Evolutionary conservation across 1,140 invertebrate species (phyloP).

Genomic region (Olivierus martensii): DNA sequence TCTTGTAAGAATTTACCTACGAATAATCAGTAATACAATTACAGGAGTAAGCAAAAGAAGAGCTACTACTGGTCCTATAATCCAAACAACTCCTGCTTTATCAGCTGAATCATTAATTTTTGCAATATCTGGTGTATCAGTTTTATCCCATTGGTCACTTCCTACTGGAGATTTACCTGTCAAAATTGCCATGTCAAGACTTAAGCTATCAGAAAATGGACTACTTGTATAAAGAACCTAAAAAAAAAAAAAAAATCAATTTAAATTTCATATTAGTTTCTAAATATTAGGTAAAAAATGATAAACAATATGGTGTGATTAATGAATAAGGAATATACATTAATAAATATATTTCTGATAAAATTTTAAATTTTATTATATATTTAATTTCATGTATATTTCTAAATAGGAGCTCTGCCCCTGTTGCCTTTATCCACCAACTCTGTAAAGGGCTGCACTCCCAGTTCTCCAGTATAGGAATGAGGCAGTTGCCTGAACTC

Average conservation of each 20-base stretch:
- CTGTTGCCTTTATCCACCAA: no score
- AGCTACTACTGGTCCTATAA: conserved; percentile 56
- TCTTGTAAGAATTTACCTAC: background rate
- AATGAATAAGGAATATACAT: no score
- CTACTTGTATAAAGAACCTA: conserved; percentile 85
- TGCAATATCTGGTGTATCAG: conserved; percentile 16
- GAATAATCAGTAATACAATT: conserved; percentile 9
- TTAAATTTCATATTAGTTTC: no score
- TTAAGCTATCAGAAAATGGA: conserved; percentile 76
- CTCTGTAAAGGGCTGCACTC: no score
- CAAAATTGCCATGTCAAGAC: conserved; percentile 44
- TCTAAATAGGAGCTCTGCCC: no score
- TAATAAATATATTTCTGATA: no score
- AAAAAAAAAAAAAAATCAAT: conserved; percentile 19
- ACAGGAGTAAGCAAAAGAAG: conserved; percentile 28
- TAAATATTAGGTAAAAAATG: no score
- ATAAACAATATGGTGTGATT: no score
- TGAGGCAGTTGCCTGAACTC: no score
- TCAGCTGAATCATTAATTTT: conserved; percentile 12
- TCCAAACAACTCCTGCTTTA: conserved; percentile 11
- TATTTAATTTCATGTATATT: no score
- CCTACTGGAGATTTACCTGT: background rate
- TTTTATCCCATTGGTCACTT: conserved; percentile 4
- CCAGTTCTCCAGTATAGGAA: no score
- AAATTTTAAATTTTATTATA: no score